Evolutionary conservation across 2,888 invertebrate species (phyloP).

Genomic region (Mechanitis messenoides): DNA sequence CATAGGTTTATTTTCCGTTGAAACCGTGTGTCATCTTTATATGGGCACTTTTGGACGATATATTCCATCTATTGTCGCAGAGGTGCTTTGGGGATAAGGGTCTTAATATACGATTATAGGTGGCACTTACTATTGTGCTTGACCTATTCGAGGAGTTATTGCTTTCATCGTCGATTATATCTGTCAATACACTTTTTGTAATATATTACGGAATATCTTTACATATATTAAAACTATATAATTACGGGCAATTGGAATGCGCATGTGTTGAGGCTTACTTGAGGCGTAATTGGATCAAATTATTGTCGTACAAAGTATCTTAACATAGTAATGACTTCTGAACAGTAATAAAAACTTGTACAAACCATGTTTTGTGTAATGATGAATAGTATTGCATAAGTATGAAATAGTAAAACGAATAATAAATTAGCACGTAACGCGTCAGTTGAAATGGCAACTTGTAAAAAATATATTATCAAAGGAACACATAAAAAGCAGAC

Average conservation of each 20-base stretch:
- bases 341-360: too few species aligned
- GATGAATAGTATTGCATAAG: too few species aligned
- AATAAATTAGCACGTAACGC: conserved; percentile 42
- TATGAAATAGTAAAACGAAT: background rate
- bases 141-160: conserved; percentile 72
- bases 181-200: conserved; percentile 37
- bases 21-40: conserved; percentile 74
- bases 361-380: too few species aligned
- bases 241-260: too few species aligned
- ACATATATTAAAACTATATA: background rate
- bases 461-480: conserved; percentile 68
- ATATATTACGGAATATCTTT: conserved; percentile 26
- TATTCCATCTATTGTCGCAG: conserved; percentile 73
- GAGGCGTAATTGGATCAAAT: too few species aligned
- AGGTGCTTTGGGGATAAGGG: conserved; percentile 75
- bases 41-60: conserved; percentile 74
- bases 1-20: conserved; percentile 38
- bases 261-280: too few species aligned
- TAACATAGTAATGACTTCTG: too few species aligned
- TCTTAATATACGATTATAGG: conserved; percentile 76
- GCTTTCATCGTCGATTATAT: conserved; percentile 61
- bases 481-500: conserved; percentile 76
- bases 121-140: conserved; percentile 72
- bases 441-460: conserved; percentile 55
- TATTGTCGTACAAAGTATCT: too few species aligned